Base-by-base conservation (phyloP, 2,797 vertebrate species). In the Bovichtus diacanthus region DNA sequence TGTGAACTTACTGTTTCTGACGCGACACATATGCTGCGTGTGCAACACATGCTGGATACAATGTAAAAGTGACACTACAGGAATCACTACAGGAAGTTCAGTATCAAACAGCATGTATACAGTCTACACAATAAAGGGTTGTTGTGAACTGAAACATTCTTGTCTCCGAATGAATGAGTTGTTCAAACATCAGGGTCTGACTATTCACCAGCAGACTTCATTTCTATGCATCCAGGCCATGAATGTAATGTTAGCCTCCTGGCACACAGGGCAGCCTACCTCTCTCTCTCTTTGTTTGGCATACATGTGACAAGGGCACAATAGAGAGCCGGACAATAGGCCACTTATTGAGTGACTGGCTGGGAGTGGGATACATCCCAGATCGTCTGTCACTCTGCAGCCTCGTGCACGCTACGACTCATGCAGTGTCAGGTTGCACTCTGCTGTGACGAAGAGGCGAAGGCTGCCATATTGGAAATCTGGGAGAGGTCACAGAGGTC, bases 281-380 rank as follows among this genome's bases (percentile, higher is more conserved):
- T 87, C 86, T 81, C 79, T 29, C 72, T 47, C 70, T 83, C 89
- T 92, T 92, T 94, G 91, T 92, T 80, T 80, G 83, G 63, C 64
- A 31, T 64, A 79, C 89, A 91, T 91, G 90, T 91, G 92, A 93
- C 87, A 78, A 46, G 73, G 68, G 61, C 87, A 92, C 92, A 94
- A 93, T 91, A 56, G 90, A 76, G 74, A 18, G 12, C 39, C 0
- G 80, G 72, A 93, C 91, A 93, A 93, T 87, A 83, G 90, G 86
- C 86, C 88, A 90, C 91, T 93, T 90, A 91, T 86, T 90, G 92
- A 91, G 82, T 92, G 92, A 89, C 89, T 88, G 87, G 77, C 85
- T 81, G 84, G 85, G 91, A 89, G 87, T 80, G 80, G 86, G 88
- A 88, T 87, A 76, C 82, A 70, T 89, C 83, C 78, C 85, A 36